Evolutionary conservation across 2,888 invertebrate genomes (phyloP).

Genomic region (Alloscopus bannaensis): DNA sequence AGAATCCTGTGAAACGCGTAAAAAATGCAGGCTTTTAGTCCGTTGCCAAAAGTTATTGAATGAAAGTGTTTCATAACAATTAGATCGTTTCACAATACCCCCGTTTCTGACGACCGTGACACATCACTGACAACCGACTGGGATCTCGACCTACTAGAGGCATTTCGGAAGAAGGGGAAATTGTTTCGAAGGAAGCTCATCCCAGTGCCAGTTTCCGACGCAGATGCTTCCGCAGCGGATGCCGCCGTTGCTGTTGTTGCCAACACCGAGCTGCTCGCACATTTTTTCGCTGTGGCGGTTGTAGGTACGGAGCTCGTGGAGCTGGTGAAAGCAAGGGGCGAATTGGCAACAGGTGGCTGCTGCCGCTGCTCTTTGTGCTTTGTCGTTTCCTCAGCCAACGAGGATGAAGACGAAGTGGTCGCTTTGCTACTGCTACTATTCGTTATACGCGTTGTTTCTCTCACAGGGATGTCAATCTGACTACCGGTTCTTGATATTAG

Average conservation of each 20-base stretch:
- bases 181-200: constrained; percentile 57
- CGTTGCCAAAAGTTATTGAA: no score
- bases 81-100: constrained; percentile 54
- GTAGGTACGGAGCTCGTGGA: no score
- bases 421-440: constrained; percentile 20
- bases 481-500: neutral
- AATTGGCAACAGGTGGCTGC: constrained; percentile 58
- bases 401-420: constrained; percentile 33
- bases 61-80: constrained; percentile 1
- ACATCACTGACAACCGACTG: constrained; percentile 64
- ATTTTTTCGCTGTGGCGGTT: constrained; percentile 26
- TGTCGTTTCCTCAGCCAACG: constrained; percentile 32
- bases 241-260: neutral
- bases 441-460: constrained; percentile 44
- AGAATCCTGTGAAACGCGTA: constrained; percentile 39
- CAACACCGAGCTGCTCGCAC: neutral
- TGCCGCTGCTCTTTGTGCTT: constrained; percentile 14
- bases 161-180: constrained; percentile 58
- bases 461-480: neutral
- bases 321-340: constrained; percentile 35
- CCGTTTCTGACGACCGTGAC: constrained; percentile 64
- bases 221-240: constrained; percentile 50
- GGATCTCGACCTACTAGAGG: constrained; percentile 65
- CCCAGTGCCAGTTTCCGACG: constrained; percentile 49
- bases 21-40: no score